Base-by-base conservation (phyloP, 2,888 invertebrate species). In the Erannis defoliaria region DNA sequence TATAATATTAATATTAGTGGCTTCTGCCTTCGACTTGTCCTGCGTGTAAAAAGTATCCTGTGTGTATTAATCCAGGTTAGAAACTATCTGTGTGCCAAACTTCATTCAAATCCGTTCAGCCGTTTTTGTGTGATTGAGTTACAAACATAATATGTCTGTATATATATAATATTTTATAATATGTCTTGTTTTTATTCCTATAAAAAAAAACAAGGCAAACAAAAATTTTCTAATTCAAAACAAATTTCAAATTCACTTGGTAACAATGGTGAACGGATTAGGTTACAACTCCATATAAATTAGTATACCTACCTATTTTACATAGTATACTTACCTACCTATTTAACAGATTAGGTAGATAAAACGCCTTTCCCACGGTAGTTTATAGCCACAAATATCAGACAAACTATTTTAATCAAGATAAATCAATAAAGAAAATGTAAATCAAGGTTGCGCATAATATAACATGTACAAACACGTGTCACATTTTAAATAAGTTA, bases 371-470 rank as follows among this genome's bases (percentile, higher is more conserved):
- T 55, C 55, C 35, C 45, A 55, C 55, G 35, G 16, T 51, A 38
- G 31, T 45, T 23, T 21, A 42, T 43, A 55, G 26, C 18, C 37
- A 26, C 26, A 26, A 62, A 50, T 54, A 43, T 18, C 35, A 21
- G n/a, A 33, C 45, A 14, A 26, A 40, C n/a, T 59, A 46, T 59
- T 59, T 53, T 12, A 45, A 46, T 46, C 46, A 46, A 46, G 18
- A 29, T 46, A 19, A 31, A 33, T 33, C 31, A 45, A 37, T 12
- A 29, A 43, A 29, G 31, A 46, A 40, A 35, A 50, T 29, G 29
- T 33, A 53, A 58, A 58, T 58, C 19, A 19, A 45, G 23, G 33
- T 49, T 23, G 31, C 16, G 40, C 21, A 33, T 6, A 40, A 26
- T n/a, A 45, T 6, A 40, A 26, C 19, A 38, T 14, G 42, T 19